Evolutionary conservation across 1,140 invertebrate genomes (phyloP).

Genomic region (Hirudo medicinalis): DNA sequence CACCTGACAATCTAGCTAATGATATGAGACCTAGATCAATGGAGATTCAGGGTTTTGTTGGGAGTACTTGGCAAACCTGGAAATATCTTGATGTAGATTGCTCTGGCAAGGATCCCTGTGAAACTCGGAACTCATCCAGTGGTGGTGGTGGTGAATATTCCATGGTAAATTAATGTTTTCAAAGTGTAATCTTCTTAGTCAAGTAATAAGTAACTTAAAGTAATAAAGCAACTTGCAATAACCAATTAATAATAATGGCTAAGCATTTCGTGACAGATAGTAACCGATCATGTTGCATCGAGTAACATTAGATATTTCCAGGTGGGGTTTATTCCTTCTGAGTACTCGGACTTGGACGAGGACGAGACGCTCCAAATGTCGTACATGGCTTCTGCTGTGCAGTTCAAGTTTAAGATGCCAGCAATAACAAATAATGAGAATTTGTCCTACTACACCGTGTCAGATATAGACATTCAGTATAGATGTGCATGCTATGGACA

Average conservation of each 20-base stretch:
- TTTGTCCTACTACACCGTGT: neutral
- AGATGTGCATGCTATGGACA: neutral
- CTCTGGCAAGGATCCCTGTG: too few relatives aligned
- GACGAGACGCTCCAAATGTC: neutral
- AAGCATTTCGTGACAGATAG: neutral
- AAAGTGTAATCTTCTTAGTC: neutral
- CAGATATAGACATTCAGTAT: neutral
- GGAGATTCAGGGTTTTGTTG: neutral
- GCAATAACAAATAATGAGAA: neutral
- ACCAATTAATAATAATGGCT: neutral
- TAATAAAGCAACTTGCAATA: neutral
- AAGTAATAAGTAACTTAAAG: neutral
- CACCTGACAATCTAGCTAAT: neutral
- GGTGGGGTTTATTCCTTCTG: neutral
- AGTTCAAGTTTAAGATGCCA: constrained; percentile 2
- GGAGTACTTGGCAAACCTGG: neutral
- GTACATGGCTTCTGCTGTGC: neutral
- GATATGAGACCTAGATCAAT: neutral
- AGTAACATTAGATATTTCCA: neutral
- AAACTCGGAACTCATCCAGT: too few relatives aligned
- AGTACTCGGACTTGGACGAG: neutral
- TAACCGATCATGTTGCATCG: neutral
- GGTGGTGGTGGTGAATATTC: neutral
- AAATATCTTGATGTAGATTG: neutral
- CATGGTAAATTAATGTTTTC: neutral